Evolutionary conservation across 2,888 invertebrate species (phyloP).

Genomic region (Papilio gigon): DNA sequence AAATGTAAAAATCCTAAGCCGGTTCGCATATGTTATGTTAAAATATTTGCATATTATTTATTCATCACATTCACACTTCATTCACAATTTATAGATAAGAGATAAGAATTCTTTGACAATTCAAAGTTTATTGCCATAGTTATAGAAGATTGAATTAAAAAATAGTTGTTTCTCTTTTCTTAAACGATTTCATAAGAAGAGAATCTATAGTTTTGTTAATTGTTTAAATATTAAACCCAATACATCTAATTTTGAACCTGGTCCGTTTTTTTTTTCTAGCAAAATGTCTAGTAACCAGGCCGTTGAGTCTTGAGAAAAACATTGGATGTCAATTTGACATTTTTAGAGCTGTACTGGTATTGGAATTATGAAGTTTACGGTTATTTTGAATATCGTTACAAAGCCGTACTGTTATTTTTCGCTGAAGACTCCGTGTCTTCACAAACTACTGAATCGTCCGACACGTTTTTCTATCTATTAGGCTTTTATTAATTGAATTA

Average conservation of each 20-base stretch:
- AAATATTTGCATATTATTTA: slow-evolving; percentile 1
- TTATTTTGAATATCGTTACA: neutral
- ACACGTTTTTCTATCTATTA: neutral
- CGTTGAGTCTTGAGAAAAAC: too few relatives aligned
- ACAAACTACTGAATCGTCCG: neutral
- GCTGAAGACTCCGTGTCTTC: neutral
- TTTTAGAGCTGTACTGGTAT: neutral
- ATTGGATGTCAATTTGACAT: slow-evolving; percentile 1
- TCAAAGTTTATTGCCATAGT: neutral
- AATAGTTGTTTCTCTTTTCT: too few relatives aligned
- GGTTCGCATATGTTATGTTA: neutral
- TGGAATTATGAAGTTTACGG: neutral
- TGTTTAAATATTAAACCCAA: too few relatives aligned
- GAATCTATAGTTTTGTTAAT: too few relatives aligned
- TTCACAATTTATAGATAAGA: neutral
- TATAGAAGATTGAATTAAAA: neutral
- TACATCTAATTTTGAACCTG: too few relatives aligned
- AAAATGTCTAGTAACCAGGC: too few relatives aligned
- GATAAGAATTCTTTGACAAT: neutral
- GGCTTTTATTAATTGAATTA: neutral
- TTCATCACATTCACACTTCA: neutral
- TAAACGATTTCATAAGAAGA: too few relatives aligned
- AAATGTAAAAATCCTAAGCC: neutral
- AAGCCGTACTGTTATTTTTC: neutral
- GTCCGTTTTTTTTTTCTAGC: too few relatives aligned